phyloP scores from a whole-genome alignment of 2,888 invertebrate genomes.

The Metacarcinus magister region DNA sequence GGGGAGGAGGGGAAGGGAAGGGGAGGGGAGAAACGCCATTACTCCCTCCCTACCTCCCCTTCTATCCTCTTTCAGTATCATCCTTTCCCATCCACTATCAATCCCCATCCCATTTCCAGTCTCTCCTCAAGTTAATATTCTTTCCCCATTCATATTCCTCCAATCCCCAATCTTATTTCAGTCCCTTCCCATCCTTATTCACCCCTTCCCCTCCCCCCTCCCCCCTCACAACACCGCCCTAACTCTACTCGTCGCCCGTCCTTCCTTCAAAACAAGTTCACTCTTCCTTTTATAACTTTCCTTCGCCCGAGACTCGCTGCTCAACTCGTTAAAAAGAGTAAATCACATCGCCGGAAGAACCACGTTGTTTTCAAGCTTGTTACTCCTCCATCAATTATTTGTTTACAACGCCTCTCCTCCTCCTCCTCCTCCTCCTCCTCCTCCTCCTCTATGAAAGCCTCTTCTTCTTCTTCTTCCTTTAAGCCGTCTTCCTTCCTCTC shows the following conservation, averaged over 20 bases:
- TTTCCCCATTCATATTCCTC: background rate
- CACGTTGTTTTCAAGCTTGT: background rate
- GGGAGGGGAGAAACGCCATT: background rate
- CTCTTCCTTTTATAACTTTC: background rate
- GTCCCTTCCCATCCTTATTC: background rate
- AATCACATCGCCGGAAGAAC: background rate
- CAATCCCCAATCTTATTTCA: background rate
- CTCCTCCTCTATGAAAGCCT: background rate
- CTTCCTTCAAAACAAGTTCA: background rate
- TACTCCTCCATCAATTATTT: background rate
- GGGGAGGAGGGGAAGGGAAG: too few relatives aligned
- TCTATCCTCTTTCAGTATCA: background rate
- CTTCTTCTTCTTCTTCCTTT: background rate
- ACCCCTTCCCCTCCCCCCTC: background rate
- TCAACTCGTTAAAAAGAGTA: constrained; percentile 11
- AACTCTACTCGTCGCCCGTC: background rate
- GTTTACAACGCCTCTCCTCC: background rate
- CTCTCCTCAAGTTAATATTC: too few relatives aligned
- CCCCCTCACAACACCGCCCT: background rate
- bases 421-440: background rate
- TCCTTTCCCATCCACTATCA: background rate
- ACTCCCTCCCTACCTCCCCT: background rate
- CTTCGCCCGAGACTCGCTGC: background rate
- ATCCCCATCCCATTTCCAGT: too few relatives aligned
- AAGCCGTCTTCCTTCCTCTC: background rate